Conservation (phyloP, 2,888 invertebrate species). For the Sepiola atlantica region DNA sequence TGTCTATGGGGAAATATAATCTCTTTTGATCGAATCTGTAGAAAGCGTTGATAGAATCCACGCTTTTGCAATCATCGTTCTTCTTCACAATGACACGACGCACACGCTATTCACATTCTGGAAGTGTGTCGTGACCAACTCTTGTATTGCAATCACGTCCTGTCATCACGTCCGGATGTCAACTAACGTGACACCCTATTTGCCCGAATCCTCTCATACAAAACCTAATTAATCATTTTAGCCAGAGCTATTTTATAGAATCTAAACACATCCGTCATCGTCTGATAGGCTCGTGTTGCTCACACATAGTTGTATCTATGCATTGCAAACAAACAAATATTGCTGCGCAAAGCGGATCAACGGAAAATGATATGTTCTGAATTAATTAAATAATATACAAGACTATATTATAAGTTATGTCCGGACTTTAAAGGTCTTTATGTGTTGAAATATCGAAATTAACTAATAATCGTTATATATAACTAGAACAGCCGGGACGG, state of each 20-base stretch:
- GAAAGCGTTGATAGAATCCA: neutral
- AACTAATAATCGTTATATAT: too few species aligned
- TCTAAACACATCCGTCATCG: neutral
- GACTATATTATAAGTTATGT: too few species aligned
- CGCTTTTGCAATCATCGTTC: neutral
- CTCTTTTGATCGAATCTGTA: neutral
- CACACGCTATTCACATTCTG: neutral
- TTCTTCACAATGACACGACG: neutral
- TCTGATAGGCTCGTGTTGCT: neutral
- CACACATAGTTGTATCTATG: neutral
- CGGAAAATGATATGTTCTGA: neutral
- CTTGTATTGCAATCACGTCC: neutral
- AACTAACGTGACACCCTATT: neutral
- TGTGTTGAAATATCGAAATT: too few species aligned
- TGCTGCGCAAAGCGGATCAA: neutral
- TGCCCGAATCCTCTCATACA: neutral
- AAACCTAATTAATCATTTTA: neutral
- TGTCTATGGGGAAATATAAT: neutral
- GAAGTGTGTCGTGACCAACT: slow-evolving; percentile 18
- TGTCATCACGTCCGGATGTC: neutral
- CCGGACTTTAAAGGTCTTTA: too few species aligned
- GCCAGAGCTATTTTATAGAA: neutral
- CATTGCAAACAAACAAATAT: neutral
- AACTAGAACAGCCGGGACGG: too few species aligned
- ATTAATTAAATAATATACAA: too few species aligned